Conservation (phyloP, 2,113 vertebrate species). For the Ramphastos sulfuratus region DNA sequence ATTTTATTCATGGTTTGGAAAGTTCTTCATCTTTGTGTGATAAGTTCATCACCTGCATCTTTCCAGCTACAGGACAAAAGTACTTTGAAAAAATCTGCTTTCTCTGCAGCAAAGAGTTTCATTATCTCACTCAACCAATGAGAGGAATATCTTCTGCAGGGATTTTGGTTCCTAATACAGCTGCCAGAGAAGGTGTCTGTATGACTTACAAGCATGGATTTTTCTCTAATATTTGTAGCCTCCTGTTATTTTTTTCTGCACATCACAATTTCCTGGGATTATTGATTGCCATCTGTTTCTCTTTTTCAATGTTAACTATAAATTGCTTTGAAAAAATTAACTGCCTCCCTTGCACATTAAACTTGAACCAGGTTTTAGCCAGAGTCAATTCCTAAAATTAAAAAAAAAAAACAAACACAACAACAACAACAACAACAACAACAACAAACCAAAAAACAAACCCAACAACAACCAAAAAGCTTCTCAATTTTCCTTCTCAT, state of each 20-base stretch:
- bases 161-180: background rate
- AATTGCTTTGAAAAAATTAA: conserved; percentile 6
- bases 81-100: conserved; percentile 15
- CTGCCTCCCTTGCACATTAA: background rate
- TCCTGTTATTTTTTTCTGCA: conserved; percentile 12
- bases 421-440: too few species aligned
- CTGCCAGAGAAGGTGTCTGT: background rate
- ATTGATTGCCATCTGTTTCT: conserved; percentile 56
- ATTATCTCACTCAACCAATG: background rate
- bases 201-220: conserved; percentile 11
- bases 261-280: conserved; percentile 25
- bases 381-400: background rate
- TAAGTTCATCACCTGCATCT: conserved; percentile 10
- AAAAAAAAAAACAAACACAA: background rate
- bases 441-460: background rate
- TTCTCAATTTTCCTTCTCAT: background rate
- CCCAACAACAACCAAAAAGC: background rate
- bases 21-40: background rate
- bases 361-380: background rate
- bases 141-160: background rate
- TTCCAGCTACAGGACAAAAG: conserved; percentile 14
- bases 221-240: conserved; percentile 40
- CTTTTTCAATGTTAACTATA: conserved; percentile 19
- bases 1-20: conserved; percentile 20
- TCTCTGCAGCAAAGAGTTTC: background rate